Base-by-base conservation (phyloP, 2,888 invertebrate genomes). In the Clanis bilineata region DNA sequence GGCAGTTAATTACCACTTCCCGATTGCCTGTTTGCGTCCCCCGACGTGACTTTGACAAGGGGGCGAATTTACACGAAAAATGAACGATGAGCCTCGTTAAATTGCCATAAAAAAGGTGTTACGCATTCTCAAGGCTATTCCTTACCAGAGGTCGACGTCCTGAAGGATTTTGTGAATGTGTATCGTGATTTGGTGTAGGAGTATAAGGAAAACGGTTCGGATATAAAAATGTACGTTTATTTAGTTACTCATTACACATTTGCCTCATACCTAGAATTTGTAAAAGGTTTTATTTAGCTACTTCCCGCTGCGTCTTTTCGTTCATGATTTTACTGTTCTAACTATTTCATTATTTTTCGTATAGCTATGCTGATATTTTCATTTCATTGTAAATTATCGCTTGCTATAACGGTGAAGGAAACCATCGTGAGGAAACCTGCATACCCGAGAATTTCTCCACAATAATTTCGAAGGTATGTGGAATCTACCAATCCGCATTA, bases 51-150 rank as follows among this genome's bases (percentile, higher is more conserved):
- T 55, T 43, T 43, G 59, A 28, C 59, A 45, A 57, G 47, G 56
- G 60, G 60, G 32, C 45, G 56, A 47, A 41, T 47, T 57, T 51
- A 60, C 45, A 47, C 56, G 51, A 51, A 32, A 57, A 60, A 60
- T 57, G 51, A 58, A 51, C 39, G 58, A 58, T 28, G 32, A 18
- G 25, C 6, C 58, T 56, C 39, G 28, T 51, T 41, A 39, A 58
- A 61, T 58, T 45, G 47, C 23, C 38, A 39, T 60, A 60, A 56
- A 56, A 59, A 58, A 45, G 57, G 36, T 51, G 58, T 51, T 39
- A 38, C 39, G 32, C 28, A 18, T 51, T 45, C 32, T 25, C 51
- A 21, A 51, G 32, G 51, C 32, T 51, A 4, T 32, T 51, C 32
- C 28, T n/a, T 9, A 10, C 28, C 28, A 28, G 32, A 18, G 51